These are phyloP conservation scores for Eupithecia vulgata DNA, from an alignment of 2,888 invertebrate species.

Conservation along the genomic window DNA sequence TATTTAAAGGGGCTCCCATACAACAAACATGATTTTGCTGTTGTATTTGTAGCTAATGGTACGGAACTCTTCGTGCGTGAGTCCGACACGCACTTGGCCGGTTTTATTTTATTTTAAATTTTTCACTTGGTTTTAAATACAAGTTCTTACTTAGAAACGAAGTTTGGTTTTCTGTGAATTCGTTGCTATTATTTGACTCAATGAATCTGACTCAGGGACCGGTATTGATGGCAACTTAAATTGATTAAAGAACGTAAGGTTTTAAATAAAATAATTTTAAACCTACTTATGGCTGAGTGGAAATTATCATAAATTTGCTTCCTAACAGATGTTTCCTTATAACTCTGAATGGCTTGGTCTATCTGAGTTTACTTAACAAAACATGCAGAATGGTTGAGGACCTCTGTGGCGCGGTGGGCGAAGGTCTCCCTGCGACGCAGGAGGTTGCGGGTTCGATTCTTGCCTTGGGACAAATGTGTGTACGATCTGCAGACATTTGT, in stretches of 20 bases:
- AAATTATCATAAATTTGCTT: constrained; percentile 9
- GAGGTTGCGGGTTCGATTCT: too few species aligned
- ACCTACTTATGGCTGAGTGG: neutral
- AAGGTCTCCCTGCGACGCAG: too few species aligned
- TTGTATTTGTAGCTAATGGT: too few species aligned
- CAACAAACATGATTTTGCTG: too few species aligned
- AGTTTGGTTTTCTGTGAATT: neutral
- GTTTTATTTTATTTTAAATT: too few species aligned
- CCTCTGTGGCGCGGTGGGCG: too few species aligned
- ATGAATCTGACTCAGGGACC: constrained; percentile 11
- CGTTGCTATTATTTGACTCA: constrained; percentile 7
- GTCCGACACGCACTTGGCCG: too few species aligned
- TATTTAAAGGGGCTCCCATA: too few species aligned
- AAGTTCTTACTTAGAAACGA: neutral
- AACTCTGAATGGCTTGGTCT: constrained; percentile 4
- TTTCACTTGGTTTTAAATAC: neutral
- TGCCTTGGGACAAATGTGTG: too few species aligned
- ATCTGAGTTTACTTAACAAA: neutral
- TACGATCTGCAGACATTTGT: too few species aligned
- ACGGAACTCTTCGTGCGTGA: too few species aligned
- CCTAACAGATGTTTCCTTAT: constrained; percentile 10
- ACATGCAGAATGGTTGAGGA: too few species aligned
- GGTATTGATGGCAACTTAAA: neutral
- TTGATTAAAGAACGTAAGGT: neutral
- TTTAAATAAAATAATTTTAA: constrained; percentile 4